Percentiles rank a stretch among this genome's conserved stretches.
Evolutionary conservation across 2,888 invertebrate genomes (phyloP).

Genomic region (Sphaerophoria rueppellii): DNA sequence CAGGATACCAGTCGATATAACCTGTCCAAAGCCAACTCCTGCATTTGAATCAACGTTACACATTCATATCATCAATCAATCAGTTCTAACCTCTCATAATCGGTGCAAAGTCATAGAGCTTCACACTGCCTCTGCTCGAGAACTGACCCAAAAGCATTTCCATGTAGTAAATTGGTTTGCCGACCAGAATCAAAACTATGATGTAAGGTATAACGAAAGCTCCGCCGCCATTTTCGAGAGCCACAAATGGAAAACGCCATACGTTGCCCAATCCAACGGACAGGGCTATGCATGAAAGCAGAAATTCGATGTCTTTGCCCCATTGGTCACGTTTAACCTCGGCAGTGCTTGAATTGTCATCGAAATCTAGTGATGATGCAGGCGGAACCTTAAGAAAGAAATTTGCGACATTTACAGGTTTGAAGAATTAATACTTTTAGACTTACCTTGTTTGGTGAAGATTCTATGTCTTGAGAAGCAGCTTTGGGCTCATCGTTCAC

Average conservation of each 20-base stretch:
- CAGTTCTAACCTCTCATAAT: constrained; percentile 85
- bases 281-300: constrained; percentile 84
- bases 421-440: neutral
- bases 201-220: constrained; percentile 87
- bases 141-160: constrained; percentile 90
- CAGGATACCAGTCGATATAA: constrained; percentile 83
- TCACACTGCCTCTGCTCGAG: constrained; percentile 87
- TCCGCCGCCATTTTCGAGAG: constrained; percentile 86
- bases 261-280: constrained; percentile 87
- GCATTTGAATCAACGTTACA: neutral
- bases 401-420: neutral
- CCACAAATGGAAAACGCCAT: constrained; percentile 87
- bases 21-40: constrained; percentile 85
- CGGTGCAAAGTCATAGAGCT: constrained; percentile 86
- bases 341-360: constrained; percentile 1
- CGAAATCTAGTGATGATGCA: constrained; percentile 21
- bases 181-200: constrained; percentile 85
- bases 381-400: too few relatives aligned
- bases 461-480: constrained; percentile 57
- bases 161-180: constrained; percentile 88
- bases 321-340: constrained; percentile 82
- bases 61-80: neutral
- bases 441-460: constrained; percentile 15
- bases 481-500: constrained; percentile 74
- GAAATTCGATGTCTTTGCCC: constrained; percentile 85